phyloP scores from a whole-genome alignment of 2,797 vertebrate genomes.

The Amphiprion clarkii region DNA sequence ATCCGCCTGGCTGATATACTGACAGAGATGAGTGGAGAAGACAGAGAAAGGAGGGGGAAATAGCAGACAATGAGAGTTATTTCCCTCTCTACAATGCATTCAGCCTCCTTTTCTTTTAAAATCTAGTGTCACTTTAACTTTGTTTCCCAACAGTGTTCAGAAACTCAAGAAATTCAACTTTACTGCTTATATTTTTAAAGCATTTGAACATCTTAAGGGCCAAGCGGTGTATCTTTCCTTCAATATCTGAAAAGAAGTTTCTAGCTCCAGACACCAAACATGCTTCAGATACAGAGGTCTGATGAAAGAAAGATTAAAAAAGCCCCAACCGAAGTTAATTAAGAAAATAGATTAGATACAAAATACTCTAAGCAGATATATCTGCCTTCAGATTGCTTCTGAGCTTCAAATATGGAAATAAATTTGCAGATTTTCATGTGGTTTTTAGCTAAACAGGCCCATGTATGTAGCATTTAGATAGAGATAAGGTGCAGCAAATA shows the following conservation, averaged over 20 bases:
- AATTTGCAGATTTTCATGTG: slow-evolving; percentile 18
- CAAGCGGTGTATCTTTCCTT: not conserved
- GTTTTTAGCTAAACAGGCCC: not conserved
- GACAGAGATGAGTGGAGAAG: not conserved
- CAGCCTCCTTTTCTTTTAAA: not conserved
- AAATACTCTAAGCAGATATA: slow-evolving; percentile 13
- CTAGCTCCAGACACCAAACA: not conserved
- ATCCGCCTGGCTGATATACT: slow-evolving; percentile 16
- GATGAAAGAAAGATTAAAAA: slow-evolving; percentile 26
- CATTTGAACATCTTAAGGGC: not conserved
- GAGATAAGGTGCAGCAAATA: slow-evolving; percentile 1
- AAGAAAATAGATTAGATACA: slow-evolving; percentile 29
- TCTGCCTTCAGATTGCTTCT: slow-evolving; percentile 25
- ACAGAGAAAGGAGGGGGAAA: not conserved
- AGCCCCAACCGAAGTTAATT: slow-evolving; percentile 25
- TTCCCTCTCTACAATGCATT: not conserved
- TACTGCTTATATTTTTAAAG: not conserved
- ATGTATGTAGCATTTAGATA: not conserved
- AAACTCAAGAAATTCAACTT: not conserved
- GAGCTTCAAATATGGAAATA: slow-evolving; percentile 15
- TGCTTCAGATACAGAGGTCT: slow-evolving; percentile 17
- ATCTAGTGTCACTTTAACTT: not conserved
- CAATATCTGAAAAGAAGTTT: slow-evolving; percentile 27
- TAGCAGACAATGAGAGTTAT: not conserved
- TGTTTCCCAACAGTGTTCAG: not conserved